Evolutionary conservation across 1,140 invertebrate species (phyloP).

Genomic region (Drosophila varians): DNA sequence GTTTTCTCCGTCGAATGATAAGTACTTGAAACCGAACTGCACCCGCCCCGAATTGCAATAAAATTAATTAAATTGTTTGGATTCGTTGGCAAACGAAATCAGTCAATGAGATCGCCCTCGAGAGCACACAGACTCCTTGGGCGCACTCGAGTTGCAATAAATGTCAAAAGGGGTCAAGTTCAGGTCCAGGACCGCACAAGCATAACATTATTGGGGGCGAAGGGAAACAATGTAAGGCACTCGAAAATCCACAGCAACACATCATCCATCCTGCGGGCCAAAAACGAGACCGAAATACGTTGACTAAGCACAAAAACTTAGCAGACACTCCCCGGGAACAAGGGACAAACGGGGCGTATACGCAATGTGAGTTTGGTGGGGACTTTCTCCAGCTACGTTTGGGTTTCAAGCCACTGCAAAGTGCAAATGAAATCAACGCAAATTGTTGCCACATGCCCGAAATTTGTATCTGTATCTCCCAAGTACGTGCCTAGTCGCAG

Average conservation of each 20-base stretch:
- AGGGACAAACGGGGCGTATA: constrained; percentile 50
- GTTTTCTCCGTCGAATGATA: constrained; percentile 77
- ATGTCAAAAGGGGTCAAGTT: constrained; percentile 41
- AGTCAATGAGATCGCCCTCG: background rate
- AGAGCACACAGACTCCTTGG: background rate
- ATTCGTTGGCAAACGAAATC: constrained; percentile 18
- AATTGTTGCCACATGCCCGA: constrained; percentile 72
- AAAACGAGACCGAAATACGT: constrained; percentile 5
- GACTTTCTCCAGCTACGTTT: constrained; percentile 6
- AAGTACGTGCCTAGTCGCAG: constrained; percentile 51
- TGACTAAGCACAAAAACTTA: constrained; percentile 60
- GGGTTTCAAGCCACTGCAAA: constrained; percentile 54
- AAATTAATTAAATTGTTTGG: constrained; percentile 75
- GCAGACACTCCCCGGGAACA: constrained; percentile 16
- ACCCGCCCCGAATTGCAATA: constrained; percentile 61
- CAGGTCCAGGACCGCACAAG: constrained; percentile 9
- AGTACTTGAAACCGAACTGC: constrained; percentile 73
- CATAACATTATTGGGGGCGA: constrained; percentile 20
- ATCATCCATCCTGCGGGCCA: constrained; percentile 1
- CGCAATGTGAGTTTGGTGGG: constrained; percentile 36
- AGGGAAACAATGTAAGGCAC: constrained; percentile 20
- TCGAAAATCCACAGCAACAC: constrained; percentile 15
- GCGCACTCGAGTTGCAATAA: constrained; percentile 24
- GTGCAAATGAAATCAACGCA: constrained; percentile 79
- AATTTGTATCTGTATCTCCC: constrained; percentile 57